Conservation (phyloP, 2,888 invertebrate genomes). For the Brenthis ino region DNA sequence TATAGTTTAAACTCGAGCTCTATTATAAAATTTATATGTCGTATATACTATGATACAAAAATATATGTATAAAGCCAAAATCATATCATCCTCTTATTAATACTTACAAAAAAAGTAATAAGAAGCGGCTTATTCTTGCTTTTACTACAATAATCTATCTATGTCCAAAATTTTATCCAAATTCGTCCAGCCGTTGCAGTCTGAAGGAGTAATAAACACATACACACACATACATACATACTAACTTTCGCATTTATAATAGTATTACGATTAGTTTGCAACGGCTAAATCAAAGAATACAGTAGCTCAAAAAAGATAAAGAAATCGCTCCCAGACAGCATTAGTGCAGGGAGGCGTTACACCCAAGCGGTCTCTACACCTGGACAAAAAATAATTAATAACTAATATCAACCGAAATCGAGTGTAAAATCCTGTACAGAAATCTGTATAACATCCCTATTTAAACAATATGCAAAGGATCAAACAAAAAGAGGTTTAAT, state of each 20-base stretch:
- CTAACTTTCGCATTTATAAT: constrained; percentile 7
- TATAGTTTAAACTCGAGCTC: too few species aligned
- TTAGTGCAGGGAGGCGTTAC: constrained; percentile 51
- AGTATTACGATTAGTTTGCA: constrained; percentile 14
- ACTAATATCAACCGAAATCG: constrained; percentile 55
- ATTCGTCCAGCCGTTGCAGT: too few species aligned
- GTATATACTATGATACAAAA: too few species aligned
- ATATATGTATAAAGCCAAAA: too few species aligned
- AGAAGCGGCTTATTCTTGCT: too few species aligned
- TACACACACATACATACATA: not conserved
- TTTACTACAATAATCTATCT: too few species aligned
- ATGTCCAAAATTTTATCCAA: too few species aligned
- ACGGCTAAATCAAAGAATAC: constrained; percentile 22
- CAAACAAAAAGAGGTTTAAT: constrained; percentile 27
- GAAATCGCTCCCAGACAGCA: constrained; percentile 46
- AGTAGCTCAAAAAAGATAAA: constrained; percentile 23
- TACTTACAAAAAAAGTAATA: too few species aligned
- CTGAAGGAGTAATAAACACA: not conserved
- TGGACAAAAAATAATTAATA: constrained; percentile 50
- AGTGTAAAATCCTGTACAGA: constrained; percentile 51
- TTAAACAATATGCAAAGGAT: constrained; percentile 10
- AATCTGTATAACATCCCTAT: not conserved
- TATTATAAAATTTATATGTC: too few species aligned
- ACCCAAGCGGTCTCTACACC: constrained; percentile 47
- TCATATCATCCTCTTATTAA: too few species aligned